Evolutionary conservation across 2,888 invertebrate species (phyloP).

Genomic region (Clusia tigrina): DNA sequence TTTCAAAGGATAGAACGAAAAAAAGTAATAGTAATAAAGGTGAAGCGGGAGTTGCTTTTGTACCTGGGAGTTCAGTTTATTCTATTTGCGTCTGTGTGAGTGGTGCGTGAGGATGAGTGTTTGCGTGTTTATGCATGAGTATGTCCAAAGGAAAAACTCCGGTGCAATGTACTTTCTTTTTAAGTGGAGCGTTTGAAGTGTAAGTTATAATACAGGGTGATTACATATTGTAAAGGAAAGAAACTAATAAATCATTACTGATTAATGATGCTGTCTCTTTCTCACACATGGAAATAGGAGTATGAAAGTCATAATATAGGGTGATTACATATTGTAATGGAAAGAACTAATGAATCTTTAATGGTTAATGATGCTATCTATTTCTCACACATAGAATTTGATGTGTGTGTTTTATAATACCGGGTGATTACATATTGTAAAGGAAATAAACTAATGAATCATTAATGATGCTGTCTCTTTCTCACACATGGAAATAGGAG

Average conservation of each 20-base stretch:
- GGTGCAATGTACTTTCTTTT: conserved; percentile 2
- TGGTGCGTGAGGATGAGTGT: neutral
- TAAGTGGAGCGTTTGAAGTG: neutral
- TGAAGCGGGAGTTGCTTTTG: neutral
- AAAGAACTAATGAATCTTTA: no score
- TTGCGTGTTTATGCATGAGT: neutral
- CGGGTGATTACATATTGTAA: no score
- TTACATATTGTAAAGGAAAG: neutral
- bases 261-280: no score
- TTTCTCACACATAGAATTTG: no score
- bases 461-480: no score
- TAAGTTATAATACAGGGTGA: neutral
- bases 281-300: no score
- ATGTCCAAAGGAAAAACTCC: neutral
- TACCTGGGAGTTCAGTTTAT: neutral
- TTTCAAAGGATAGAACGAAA: neutral
- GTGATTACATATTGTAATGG: no score
- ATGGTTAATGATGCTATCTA: no score
- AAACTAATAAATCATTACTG: neutral
- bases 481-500: no score
- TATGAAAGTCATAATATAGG: no score
- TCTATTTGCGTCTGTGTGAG: neutral
- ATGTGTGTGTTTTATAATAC: no score
- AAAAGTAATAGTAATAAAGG: neutral
- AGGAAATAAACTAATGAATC: no score